A percentile compares a stretch with the other conserved stretches of the same genome.
Conservation (phyloP, 2,113 vertebrate species). For the Trogon surrucura region DNA sequence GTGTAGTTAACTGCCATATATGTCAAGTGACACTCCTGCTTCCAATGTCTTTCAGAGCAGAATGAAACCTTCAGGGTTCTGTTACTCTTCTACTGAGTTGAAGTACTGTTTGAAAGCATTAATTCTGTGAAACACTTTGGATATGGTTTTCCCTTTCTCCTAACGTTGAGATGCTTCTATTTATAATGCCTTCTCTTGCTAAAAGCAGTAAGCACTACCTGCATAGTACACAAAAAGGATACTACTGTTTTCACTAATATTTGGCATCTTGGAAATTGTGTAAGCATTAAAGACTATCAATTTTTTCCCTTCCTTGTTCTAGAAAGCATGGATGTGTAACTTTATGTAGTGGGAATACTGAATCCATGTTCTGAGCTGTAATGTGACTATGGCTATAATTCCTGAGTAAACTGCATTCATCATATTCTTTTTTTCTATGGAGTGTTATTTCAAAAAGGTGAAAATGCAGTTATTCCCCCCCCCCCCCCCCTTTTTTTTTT, state of each 20-base stretch:
- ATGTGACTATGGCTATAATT: slow-evolving; percentile 1
- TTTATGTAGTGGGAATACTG: neutral
- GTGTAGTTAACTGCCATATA: neutral
- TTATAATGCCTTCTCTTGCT: slow-evolving; percentile 39
- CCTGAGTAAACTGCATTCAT: slow-evolving; percentile 62
- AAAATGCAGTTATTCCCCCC: neutral
- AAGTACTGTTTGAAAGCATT: slow-evolving; percentile 48
- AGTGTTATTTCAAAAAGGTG: neutral
- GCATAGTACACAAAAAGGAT: neutral
- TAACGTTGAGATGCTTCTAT: neutral
- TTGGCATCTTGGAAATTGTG: slow-evolving; percentile 29
- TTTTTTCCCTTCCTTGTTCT: neutral
- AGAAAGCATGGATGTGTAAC: neutral
- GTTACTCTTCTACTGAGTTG: neutral
- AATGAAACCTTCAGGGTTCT: neutral
- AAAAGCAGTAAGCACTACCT: slow-evolving; percentile 29
- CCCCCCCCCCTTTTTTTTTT: no score
- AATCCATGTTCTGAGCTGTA: slow-evolving; percentile 22
- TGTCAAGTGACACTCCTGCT: neutral
- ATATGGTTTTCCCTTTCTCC: neutral
- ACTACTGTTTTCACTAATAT: slow-evolving; percentile 30
- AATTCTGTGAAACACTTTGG: slow-evolving; percentile 21
- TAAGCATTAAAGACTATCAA: slow-evolving; percentile 20
- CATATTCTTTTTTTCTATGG: neutral
- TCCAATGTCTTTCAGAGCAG: neutral